A percentile compares a stretch with the other conserved stretches of the same genome.
These are phyloP conservation scores for Nasonovia ribisnigri DNA, from an alignment of 2,888 invertebrate species.

Conservation along the genomic window DNA sequence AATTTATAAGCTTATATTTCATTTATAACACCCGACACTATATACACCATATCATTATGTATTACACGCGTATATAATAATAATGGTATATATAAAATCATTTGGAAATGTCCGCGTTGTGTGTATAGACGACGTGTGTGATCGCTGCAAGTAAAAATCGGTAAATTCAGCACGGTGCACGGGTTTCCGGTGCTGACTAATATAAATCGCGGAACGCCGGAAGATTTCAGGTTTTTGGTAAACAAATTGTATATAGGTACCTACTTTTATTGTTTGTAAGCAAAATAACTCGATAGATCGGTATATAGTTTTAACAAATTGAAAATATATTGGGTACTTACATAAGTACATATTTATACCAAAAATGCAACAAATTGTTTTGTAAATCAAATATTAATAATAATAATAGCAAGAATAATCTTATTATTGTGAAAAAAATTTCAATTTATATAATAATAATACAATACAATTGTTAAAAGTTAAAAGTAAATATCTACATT, in stretches of 20 bases:
- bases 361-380: not conserved
- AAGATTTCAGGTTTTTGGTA: not conserved
- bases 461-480: not conserved
- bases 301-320: not conserved
- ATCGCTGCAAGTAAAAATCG: not conserved
- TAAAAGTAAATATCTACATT: not conserved
- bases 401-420: not conserved
- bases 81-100: not conserved
- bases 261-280: not conserved
- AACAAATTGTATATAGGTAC: not conserved
- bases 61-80: not conserved
- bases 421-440: not conserved
- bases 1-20: constrained; percentile 8
- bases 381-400: not conserved
- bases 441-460: not conserved
- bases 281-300: not conserved
- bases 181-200: not conserved
- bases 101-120: not conserved
- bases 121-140: not conserved
- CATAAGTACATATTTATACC: not conserved
- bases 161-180: not conserved
- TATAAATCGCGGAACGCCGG: not conserved
- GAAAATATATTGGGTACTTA: not conserved
- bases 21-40: constrained; percentile 21
- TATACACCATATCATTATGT: not conserved